phyloP scores from a whole-genome alignment of 2,888 invertebrate genomes.

The Orthonevra nobilis region DNA sequence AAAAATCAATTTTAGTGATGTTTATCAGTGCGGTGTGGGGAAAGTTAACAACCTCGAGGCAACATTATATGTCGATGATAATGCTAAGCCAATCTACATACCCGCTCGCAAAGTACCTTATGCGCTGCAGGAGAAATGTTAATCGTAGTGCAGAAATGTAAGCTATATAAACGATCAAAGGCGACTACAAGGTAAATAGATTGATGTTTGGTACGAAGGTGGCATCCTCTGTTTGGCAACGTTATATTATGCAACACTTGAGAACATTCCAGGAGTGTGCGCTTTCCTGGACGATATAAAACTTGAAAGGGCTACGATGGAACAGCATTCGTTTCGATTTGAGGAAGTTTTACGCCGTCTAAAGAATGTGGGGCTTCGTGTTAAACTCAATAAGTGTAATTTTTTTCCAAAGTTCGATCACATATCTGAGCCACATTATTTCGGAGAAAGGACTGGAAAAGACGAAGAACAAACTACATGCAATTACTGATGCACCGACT shows the following conservation, averaged over 20 bases:
- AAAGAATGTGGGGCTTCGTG: conserved; percentile 55
- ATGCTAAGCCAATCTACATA: conserved; percentile 22
- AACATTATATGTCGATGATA: conserved; percentile 22
- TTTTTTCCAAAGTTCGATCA: conserved; percentile 71
- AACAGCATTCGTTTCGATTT: neutral
- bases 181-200: conserved; percentile 20
- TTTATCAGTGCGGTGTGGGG: conserved; percentile 15
- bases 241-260: conserved; percentile 19
- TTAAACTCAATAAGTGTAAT: conserved; percentile 71
- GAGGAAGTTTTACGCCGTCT: conserved; percentile 20
- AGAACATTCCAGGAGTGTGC: conserved; percentile 9
- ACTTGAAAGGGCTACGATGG: neutral
- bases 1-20: conserved; percentile 8
- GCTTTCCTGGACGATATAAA: conserved; percentile 15
- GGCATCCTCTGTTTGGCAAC: conserved; percentile 38
- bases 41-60: conserved; percentile 29
- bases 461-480: conserved; percentile 71
- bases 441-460: conserved; percentile 72
- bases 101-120: conserved; percentile 19
- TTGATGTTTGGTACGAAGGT: conserved; percentile 31
- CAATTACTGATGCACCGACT: conserved; percentile 70
- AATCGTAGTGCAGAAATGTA: conserved; percentile 10
- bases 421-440: conserved; percentile 73
- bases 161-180: conserved; percentile 18
- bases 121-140: conserved; percentile 12